Evolutionary conservation across 2,888 invertebrate genomes (phyloP).

Genomic region (Diplolepis rosae): DNA sequence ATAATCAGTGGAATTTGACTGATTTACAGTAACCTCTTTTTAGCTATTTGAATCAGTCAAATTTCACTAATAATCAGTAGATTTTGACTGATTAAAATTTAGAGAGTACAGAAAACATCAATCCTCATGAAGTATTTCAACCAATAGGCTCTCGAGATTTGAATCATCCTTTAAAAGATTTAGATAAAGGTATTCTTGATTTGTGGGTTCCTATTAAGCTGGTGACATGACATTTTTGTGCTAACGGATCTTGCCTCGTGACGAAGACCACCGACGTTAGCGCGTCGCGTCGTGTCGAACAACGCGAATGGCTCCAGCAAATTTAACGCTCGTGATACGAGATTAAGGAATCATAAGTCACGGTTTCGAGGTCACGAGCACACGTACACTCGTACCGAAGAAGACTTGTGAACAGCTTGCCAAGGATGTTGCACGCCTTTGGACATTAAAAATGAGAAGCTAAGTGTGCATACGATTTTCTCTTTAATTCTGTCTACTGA

Average conservation of each 20-base stretch:
- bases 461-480: slow-evolving; percentile 1
- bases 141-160: too few species aligned
- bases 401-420: background rate
- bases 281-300: slow-evolving; percentile 8
- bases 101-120: too few species aligned
- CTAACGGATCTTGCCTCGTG: slow-evolving; percentile 16
- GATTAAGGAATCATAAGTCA: slow-evolving; percentile 26
- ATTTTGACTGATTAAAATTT: too few species aligned
- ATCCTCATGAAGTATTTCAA: too few species aligned
- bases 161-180: background rate
- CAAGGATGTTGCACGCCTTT: background rate
- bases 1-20: too few species aligned
- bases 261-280: slow-evolving; percentile 14
- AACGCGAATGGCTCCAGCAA: slow-evolving; percentile 20
- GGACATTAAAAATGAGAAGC: slow-evolving; percentile 14
- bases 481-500: slow-evolving; percentile 25
- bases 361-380: slow-evolving; percentile 17
- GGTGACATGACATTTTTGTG: slow-evolving; percentile 10
- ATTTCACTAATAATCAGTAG: too few species aligned
- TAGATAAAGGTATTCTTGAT: background rate
- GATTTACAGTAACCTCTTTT: too few species aligned
- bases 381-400: slow-evolving; percentile 12
- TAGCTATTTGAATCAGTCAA: too few species aligned
- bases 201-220: slow-evolving; percentile 5
- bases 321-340: slow-evolving; percentile 20